Conservation (phyloP, 2,888 invertebrate species). For the Barypeithes pellucidus region DNA sequence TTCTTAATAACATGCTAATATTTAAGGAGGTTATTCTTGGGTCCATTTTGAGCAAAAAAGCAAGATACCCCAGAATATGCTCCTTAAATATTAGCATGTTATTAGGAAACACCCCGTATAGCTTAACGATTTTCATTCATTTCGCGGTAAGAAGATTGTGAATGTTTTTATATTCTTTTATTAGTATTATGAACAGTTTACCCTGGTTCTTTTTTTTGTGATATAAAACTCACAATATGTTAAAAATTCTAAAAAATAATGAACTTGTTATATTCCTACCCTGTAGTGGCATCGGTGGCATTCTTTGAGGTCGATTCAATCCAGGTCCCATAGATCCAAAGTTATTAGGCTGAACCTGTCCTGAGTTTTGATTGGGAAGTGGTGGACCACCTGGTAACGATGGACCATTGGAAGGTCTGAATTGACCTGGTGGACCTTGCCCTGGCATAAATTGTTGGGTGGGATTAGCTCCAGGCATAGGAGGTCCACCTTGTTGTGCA, state of each 20-base stretch:
- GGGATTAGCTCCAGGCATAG: constrained; percentile 10
- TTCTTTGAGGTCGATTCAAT: neutral
- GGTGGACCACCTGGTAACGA: constrained; percentile 28
- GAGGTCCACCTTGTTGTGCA: constrained; percentile 22
- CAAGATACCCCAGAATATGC: too few species aligned
- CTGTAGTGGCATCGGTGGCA: constrained; percentile 16
- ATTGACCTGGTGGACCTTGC: constrained; percentile 35
- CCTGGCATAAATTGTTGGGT: constrained; percentile 29
- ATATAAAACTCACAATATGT: too few species aligned
- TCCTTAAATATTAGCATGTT: too few species aligned
- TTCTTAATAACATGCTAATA: too few species aligned
- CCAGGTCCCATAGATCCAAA: constrained; percentile 1
- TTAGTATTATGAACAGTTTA: too few species aligned
- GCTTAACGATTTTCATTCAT: too few species aligned
- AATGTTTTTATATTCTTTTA: too few species aligned
- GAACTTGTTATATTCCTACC: constrained; percentile 10
- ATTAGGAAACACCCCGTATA: too few species aligned
- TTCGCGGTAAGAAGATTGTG: too few species aligned
- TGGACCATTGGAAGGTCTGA: neutral
- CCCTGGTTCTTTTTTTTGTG: too few species aligned
- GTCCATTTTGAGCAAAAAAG: too few species aligned
- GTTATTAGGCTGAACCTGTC: neutral
- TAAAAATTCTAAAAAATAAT: constrained; percentile 5
- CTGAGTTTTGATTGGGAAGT: constrained; percentile 31
- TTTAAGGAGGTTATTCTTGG: too few species aligned